Conservation (phyloP, 2,113 vertebrate species). For the Thymallus thymallus region DNA sequence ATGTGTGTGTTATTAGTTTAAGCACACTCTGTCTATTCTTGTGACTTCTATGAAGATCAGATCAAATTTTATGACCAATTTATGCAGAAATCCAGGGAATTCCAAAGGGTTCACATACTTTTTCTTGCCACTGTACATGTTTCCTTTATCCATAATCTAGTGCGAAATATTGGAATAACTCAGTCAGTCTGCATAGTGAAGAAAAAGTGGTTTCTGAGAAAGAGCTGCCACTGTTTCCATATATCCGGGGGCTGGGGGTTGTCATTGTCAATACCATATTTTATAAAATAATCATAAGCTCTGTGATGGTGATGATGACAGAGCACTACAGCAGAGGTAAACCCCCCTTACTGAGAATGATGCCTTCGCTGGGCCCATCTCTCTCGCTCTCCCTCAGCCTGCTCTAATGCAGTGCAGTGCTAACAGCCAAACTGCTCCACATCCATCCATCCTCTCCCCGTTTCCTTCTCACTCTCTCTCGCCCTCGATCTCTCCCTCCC, state of each 20-base stretch:
- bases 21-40: no score
- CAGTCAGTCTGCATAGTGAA: no score
- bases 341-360: no score
- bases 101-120: no score
- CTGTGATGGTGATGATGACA: constrained; percentile 42
- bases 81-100: no score
- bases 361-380: background rate
- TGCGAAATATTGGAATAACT: no score
- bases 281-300: constrained; percentile 65
- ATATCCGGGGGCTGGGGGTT: constrained; percentile 42
- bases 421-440: constrained; percentile 15
- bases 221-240: constrained; percentile 31
- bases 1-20: no score
- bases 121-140: no score
- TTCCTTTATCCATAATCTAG: no score
- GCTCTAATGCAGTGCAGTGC: constrained; percentile 30
- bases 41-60: no score
- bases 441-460: background rate
- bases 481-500: background rate
- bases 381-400: constrained; percentile 5
- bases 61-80: no score
- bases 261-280: constrained; percentile 49
- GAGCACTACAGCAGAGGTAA: constrained; percentile 38
- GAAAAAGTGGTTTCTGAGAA: constrained; percentile 25
- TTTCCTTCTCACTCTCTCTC: background rate